Base-by-base conservation (phyloP, 2,797 vertebrate genomes). In the Dallia pectoralis region DNA sequence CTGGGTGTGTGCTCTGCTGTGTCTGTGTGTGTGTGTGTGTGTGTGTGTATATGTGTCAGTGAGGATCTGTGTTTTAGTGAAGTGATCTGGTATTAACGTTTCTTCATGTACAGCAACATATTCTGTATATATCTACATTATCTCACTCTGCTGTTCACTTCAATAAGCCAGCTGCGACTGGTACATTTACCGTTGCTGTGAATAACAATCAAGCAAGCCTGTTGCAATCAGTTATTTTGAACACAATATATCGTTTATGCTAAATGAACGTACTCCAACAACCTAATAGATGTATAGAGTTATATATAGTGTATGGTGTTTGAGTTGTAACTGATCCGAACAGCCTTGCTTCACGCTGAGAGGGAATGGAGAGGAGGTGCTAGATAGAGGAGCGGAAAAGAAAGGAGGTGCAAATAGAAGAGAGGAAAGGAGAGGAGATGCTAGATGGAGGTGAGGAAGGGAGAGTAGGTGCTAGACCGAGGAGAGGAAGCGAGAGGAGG, bases 1-100 rank as follows among this genome's bases (percentile, higher is more conserved):
- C 22, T 22, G 22, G 51, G 19, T 56, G 51, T 56, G 51, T 22
- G 5, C 51, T n/a, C n/a, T 53, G 6, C 51, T 53, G 51, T 25
- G 53, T 6, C 74, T 77, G 77, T 47, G 51, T 56, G 19, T 22
- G 8, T 22, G 2, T 3, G 8, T 7, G 25, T 56, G 19, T 8
- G n/a, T 56, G n/a, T 56, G n/a, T n/a, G n/a, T n/a, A n/a, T n/a
- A n/a, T n/a, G 77, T 47, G 51, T 56, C 51, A 56, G 8, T 22
- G 2, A 11, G 8, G n/a, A 56, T 56, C 15, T 8, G n/a, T 56
- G n/a, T 56, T 22, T 8, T 25, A 56, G 53, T 56, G 53, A n/a
- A 25, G 53, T 87, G 84, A 88, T 83, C 82, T 84, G 86, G 84
- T 82, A 82, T 88, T 87, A 91, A 87, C 87, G 75, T 80, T 75